phyloP scores from a whole-genome alignment of 2,113 vertebrate species.

The Isurus oxyrinchus region DNA sequence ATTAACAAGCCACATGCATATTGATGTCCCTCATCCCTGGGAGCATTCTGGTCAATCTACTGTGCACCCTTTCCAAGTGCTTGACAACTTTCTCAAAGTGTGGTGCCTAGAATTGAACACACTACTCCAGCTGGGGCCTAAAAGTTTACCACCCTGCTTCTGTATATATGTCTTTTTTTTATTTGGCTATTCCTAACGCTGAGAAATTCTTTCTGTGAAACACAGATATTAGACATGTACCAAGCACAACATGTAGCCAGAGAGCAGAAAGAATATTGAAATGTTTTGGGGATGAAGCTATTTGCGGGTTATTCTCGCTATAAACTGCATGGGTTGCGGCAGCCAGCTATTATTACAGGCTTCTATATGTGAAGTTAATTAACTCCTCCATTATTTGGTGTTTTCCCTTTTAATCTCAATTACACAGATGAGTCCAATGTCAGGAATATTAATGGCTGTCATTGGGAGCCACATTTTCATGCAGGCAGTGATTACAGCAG shows the following conservation, averaged over 20 bases:
- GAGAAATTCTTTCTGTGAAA: background rate
- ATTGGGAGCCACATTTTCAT: background rate
- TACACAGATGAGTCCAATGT: background rate
- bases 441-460: slow-evolving; percentile 14
- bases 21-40: background rate
- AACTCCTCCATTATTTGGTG: background rate
- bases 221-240: background rate
- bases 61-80: background rate
- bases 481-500: background rate
- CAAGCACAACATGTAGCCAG: background rate
- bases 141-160: background rate
- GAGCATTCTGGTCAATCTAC: background rate
- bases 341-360: background rate
- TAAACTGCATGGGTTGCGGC: background rate
- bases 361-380: background rate
- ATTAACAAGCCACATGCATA: no score
- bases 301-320: background rate
- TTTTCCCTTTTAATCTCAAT: slow-evolving; percentile 27
- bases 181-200: background rate
- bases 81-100: background rate
- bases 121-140: background rate
- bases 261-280: background rate
- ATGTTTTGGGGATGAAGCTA: background rate
- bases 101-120: background rate
- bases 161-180: background rate